Base-by-base conservation (phyloP, 2,888 invertebrate species). In the Nomada ferruginata region DNA sequence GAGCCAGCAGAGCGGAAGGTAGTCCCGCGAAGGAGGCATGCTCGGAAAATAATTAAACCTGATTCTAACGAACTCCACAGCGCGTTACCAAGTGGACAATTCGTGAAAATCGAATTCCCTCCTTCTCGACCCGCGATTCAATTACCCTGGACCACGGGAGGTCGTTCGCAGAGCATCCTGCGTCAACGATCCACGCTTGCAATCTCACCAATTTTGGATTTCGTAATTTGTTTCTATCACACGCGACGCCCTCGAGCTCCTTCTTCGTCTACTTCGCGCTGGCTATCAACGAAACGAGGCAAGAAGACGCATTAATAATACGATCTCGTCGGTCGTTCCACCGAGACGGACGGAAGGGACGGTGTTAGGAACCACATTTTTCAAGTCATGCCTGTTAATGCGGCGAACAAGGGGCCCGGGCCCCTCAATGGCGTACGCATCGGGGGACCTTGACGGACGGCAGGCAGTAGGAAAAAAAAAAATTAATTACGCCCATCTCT, bases 321-420 rank as follows among this genome's bases (percentile, higher is more conserved):
- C 90, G 90, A 91, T 90, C 89, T 88, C 89, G 83, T 87, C 87
- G 90, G 88, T 89, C 90, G 88, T 89, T 92, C 89, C 89, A 87
- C 85, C 87, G 85, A 74, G 83, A 77, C 78, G 87, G 79, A 84
- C 86, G 85, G 82, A 47, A 55, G 89, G 80, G 85, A 89, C 88
- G 90, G 92, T 92, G 91, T 92, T 92, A 91, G 91, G 90, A 92
- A 91, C 90, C 91, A 89, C 91, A 92, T 93, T 93, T 92, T 92
- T 93, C 92, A 91, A 93, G 92, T 93, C 92, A 93, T 91, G 92
- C 91, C 91, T 90, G 92, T 91, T 93, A 92, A 93, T 92, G 92
- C 90, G 90, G 89, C 79, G 89, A 89, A 91, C 88, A 87, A 83
- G 89, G 90, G 91, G 87, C 44, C 65, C 61, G 66, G 76, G 73